Percentiles rank a stretch among this genome's conserved stretches.
phyloP scores from a whole-genome alignment of 2,888 invertebrate genomes.

The Chydorus sphaericus region DNA sequence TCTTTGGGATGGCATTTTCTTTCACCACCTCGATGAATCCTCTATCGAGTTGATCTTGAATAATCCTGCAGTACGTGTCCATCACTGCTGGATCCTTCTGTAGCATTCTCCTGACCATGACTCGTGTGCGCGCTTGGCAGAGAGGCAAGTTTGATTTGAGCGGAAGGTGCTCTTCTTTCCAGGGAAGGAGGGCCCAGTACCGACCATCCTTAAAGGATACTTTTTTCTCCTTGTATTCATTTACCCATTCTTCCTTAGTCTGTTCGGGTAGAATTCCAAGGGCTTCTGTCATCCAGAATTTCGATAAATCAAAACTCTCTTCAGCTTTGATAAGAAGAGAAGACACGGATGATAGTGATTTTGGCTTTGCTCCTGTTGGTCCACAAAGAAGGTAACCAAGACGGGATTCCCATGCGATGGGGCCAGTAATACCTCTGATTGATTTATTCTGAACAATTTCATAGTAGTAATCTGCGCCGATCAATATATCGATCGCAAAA shows the following conservation, averaged over 20 bases:
- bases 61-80: slow-evolving; percentile 1
- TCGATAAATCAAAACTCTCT: not conserved
- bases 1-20: not conserved
- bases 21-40: slow-evolving; percentile 13
- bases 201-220: not conserved
- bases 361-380: not conserved
- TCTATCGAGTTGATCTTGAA: not conserved
- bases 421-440: not conserved
- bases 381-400: slow-evolving; percentile 11
- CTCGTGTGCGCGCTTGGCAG: not conserved
- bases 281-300: not conserved
- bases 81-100: not conserved
- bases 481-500: slow-evolving; percentile 1
- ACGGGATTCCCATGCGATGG: not conserved
- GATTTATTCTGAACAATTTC: not conserved
- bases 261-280: not conserved
- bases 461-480: slow-evolving; percentile 7
- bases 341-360: not conserved
- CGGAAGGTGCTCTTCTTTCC: not conserved
- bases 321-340: not conserved
- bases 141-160: not conserved
- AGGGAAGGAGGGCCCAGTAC: slow-evolving; percentile 2
- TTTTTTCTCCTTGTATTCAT: not conserved
- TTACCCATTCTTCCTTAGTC: not conserved
- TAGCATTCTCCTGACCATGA: not conserved